Conservation (phyloP, 2,888 invertebrate species). For the Hyposoter didymator region DNA sequence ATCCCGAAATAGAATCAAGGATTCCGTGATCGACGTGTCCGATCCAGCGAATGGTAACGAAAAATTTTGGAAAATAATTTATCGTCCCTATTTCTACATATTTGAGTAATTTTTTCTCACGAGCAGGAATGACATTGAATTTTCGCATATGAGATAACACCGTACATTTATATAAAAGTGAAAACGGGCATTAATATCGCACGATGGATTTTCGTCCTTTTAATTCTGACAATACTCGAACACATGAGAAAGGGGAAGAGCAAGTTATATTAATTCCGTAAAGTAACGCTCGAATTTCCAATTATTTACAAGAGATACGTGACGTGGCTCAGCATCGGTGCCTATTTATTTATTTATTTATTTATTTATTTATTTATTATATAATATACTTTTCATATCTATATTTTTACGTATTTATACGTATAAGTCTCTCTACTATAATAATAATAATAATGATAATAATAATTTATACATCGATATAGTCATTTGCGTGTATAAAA, state of each 20-base stretch:
- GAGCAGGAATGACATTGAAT: constrained; percentile 28
- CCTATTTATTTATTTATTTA: constrained; percentile 36
- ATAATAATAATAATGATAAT: constrained; percentile 42
- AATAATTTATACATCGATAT: constrained; percentile 52
- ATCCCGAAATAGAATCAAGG: not conserved
- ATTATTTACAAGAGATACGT: constrained; percentile 70
- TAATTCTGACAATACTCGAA: not conserved
- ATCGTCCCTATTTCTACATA: not conserved
- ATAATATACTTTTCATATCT: constrained; percentile 50
- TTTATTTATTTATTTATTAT: constrained; percentile 21
- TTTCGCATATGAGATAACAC: constrained; percentile 37
- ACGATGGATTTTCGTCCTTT: constrained; percentile 31
- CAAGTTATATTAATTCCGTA: constrained; percentile 32
- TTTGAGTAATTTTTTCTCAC: not conserved
- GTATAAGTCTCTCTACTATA: constrained; percentile 61
- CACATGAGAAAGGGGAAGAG: constrained; percentile 29
- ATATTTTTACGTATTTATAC: constrained; percentile 51
- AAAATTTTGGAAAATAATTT: not conserved
- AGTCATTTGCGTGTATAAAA: constrained; percentile 58
- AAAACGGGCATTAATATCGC: constrained; percentile 61
- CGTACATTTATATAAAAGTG: constrained; percentile 67
- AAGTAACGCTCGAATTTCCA: constrained; percentile 51
- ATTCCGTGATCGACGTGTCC: not conserved
- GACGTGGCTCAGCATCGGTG: constrained; percentile 42
- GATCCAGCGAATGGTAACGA: not conserved